Evolutionary conservation across 2,113 vertebrate genomes (phyloP).

Genomic region (Syngnathoides biaculeatus): DNA sequence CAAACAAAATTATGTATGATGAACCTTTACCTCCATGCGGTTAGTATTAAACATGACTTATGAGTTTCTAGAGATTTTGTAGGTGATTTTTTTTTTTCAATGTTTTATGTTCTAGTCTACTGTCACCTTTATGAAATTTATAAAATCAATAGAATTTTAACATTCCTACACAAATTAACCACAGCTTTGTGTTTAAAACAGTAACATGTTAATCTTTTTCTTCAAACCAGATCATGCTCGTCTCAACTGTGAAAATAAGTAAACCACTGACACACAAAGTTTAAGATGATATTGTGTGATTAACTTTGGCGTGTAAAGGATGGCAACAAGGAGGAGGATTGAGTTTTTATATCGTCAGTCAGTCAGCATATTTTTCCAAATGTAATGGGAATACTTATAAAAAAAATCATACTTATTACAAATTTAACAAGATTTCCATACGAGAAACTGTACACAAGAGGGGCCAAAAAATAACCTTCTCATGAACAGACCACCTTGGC

Average conservation of each 20-base stretch:
- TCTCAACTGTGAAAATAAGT: no score
- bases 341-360: not conserved
- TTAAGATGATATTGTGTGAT: no score
- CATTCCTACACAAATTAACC: no score
- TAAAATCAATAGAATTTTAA: no score
- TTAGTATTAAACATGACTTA: not conserved
- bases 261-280: no score
- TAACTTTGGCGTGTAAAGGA: no score
- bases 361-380: not conserved
- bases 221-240: no score
- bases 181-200: no score
- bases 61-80: not conserved
- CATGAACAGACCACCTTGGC: not conserved
- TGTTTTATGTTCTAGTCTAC: not conserved
- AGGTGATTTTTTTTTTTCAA: not conserved
- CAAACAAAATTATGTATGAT: not conserved
- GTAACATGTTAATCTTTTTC: no score
- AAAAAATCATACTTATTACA: not conserved
- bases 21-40: not conserved
- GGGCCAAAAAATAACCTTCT: not conserved
- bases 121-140: no score
- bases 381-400: not conserved
- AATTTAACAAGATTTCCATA: not conserved
- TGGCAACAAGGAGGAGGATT: no score
- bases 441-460: not conserved